phyloP scores from a whole-genome alignment of 2,797 vertebrate genomes.

The Sebastes trivittatus region DNA sequence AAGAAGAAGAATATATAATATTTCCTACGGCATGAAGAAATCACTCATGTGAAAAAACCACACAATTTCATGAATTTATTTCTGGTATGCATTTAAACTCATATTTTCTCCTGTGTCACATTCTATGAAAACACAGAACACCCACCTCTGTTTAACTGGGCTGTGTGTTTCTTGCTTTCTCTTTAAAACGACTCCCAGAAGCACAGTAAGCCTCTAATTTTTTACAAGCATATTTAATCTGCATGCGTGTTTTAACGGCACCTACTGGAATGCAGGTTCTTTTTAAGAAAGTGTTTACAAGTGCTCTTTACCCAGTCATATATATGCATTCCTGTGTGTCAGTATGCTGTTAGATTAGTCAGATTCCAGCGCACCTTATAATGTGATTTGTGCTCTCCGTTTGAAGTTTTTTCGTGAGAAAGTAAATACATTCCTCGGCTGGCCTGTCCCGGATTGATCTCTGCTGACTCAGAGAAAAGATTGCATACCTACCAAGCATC shows the following conservation, averaged over 20 bases:
- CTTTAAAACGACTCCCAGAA: slow-evolving; percentile 21
- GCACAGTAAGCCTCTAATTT: slow-evolving; percentile 13
- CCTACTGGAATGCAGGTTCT: slow-evolving; percentile 23
- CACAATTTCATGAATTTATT: background rate
- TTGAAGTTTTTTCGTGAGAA: slow-evolving; percentile 52
- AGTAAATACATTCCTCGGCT: slow-evolving; percentile 73
- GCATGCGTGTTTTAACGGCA: slow-evolving; percentile 18
- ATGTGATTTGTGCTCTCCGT: slow-evolving; percentile 22
- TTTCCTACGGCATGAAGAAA: background rate
- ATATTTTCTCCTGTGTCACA: background rate
- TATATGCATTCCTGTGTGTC: slow-evolving; percentile 31
- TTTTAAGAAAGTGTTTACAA: slow-evolving; percentile 14
- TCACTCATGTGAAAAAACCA: background rate
- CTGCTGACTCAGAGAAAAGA: slow-evolving; percentile 73
- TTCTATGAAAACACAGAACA: background rate
- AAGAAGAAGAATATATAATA: background rate
- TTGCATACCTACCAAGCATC: slow-evolving; percentile 59
- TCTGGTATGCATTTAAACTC: slow-evolving; percentile 5
- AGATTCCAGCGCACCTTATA: slow-evolving; percentile 32
- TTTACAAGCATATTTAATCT: slow-evolving; percentile 41
- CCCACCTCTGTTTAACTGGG: background rate
- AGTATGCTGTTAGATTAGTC: slow-evolving; percentile 22
- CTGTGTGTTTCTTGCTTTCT: background rate
- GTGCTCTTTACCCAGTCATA: background rate
- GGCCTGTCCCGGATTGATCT: slow-evolving; percentile 75